Evolutionary conservation across 2,797 vertebrate species (phyloP), one percentile per base, ranked within the genome.

Genomic region (Intellagama lesueurii): DNA sequence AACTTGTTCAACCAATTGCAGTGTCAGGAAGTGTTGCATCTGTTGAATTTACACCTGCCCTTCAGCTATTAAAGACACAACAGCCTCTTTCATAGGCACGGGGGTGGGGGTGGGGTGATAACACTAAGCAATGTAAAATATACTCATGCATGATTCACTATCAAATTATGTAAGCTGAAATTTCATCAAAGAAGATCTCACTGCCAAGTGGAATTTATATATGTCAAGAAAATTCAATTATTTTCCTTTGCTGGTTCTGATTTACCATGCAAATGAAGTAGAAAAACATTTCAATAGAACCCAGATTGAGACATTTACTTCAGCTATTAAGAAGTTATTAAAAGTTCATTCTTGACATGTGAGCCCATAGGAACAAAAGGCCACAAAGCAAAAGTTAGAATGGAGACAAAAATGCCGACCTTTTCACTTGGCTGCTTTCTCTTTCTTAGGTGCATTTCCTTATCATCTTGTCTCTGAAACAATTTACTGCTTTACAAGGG

Each of bases 381-480:
- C 24, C 90, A 28, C 82, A 56, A 91, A 70, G 60, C 30, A 77
- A 3, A 91, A 90, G 19, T 60, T 85, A n/a, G 72, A 86, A 89
- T 49, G 85, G 88, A 85, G 81, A 64, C 16, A 87, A 91, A 81
- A 90, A 22, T 83, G 52, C 87, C 19, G 47, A 83, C 32, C 83
- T 92, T 92, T 90, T 89, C 87, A 90, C 14, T 87, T 80, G 69
- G 5, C n/a, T 66, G 85, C 72, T 32, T 90, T 66, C 40, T 88
- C 64, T 87, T 40, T 88, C 56, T 91, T 86, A 88, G 90, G 90
- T 77, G 0, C 1, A 72, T 7, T 68, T 89, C 73, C 77, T 88
- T 86, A 87, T 93, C 75, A 90, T 91, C 87, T 91, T 83, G 22
- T 93, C 83, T 88, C 5, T 66, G 76, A 75, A 91, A 86, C 6